Conservation (phyloP, 1,140 invertebrate genomes). For the Dreissena rostriformis region DNA sequence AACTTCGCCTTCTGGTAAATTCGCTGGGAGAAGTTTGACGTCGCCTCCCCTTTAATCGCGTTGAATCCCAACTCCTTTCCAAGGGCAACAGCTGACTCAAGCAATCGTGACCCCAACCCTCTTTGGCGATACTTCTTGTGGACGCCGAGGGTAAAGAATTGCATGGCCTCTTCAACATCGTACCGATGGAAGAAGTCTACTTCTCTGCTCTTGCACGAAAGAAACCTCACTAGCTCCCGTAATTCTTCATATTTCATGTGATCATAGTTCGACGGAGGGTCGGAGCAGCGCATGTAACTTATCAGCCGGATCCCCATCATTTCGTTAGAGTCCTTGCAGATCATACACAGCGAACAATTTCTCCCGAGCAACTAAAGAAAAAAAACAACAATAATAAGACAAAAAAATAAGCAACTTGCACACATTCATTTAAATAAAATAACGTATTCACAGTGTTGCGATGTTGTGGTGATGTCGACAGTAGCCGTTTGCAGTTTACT, state of each 20-base stretch:
- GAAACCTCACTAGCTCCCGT: conserved; percentile 23
- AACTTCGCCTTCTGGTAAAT: conserved; percentile 44
- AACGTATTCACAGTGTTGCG: no score
- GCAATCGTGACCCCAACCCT: conserved; percentile 31
- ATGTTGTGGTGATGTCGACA: no score
- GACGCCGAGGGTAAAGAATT: conserved; percentile 52
- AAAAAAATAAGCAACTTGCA: no score
- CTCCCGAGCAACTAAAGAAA: not conserved
- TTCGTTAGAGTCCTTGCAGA: conserved; percentile 27
- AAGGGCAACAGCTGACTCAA: conserved; percentile 32
- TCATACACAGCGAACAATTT: conserved; percentile 46
- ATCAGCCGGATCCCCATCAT: conserved; percentile 50
- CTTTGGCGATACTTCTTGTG: conserved; percentile 43
- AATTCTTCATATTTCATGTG: conserved; percentile 29
- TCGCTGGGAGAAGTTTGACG: conserved; percentile 47
- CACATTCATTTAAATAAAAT: no score
- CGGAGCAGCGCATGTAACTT: conserved; percentile 21
- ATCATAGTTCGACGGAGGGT: conserved; percentile 10
- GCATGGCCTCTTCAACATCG: conserved; percentile 36
- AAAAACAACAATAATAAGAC: no score
- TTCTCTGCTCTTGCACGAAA: conserved; percentile 30
- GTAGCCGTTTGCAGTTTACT: no score
- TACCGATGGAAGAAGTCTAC: conserved; percentile 34
- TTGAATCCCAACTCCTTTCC: conserved; percentile 41
- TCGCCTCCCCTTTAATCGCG: conserved; percentile 46